Evolutionary conservation across 2,888 invertebrate species (phyloP), one percentile per base, ranked within the genome.

Genomic region (Bimastos eiseni): DNA sequence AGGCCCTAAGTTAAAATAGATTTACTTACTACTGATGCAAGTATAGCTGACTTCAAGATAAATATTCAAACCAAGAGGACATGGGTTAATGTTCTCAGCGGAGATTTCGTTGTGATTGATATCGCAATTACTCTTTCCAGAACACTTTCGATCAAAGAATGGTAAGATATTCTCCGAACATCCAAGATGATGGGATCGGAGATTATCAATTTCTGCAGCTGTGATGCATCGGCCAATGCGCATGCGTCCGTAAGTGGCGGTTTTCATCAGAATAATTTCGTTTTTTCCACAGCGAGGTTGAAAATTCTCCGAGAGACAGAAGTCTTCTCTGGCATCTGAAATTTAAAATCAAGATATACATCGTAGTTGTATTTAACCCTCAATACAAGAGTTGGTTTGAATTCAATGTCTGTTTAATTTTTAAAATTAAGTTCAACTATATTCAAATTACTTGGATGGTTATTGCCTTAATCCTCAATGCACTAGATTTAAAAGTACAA

Each of bases 1-100:
- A 41, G 15, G 41, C 6, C n/a, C 41, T 11, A 41, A 11, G 15
- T 41, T 49, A 19, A 49, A 49, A 49, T 49, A 49, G 4, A 49
- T 49, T 49, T 11, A 49, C 49, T 86, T 86, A 86, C 86, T 37
- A 86, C 15, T 86, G 34, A 37, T 37, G 86, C 90, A 90, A 44
- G n/a, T 33, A n/a, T 88, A 90, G 44, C 41, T 84, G n/a, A 55
- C 90, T 88, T 90, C 88, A 33, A 90, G 90, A n/a, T 90, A 90
- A 41, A 84, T 36, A 41, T 44, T 41, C 37, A 90, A 55, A 41
- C 36, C 55, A 84, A 44, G 44, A 44, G 86, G 44, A 34, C 90
- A 90, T n/a, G 88, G 38, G 21, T 44, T 90, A n/a, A 36, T 30
- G 36, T 88, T 44, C 33, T 36, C 70, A 17, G 33, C 33, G 11